Evolutionary conservation across 2,113 vertebrate genomes (phyloP), one percentile per base, ranked within the genome.

Genomic region (Petrocephalus zakoni): DNA sequence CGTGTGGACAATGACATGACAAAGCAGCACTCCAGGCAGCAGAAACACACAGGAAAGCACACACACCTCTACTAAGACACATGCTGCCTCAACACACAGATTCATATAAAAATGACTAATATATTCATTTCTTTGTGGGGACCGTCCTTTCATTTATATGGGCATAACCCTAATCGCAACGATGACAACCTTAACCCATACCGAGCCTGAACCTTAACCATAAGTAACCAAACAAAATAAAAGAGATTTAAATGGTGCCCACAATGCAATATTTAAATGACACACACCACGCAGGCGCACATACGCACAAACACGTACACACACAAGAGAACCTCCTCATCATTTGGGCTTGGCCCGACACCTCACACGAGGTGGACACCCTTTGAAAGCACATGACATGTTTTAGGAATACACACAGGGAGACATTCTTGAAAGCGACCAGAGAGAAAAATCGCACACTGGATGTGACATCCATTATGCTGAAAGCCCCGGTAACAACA

Each of bases 401-500:
- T 56, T 68, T 68, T 47, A 68, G 3, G 22, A 72, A 25, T 1
- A 72, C 49, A 87, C 49, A 5, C 58, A 13, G 42, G 61, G 22
- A 47, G 68, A 47, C 9, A 49, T 29, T n/a, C 46, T 68, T 72
- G 86, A 87, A 68, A 87, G 86, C 86, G n/a, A n/a, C 58, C 49
- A 61, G 86, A 51, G 15, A 25, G 55, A 21, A 87, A 72, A 49
- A 49, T 25, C n/a, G 22, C n/a, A 4, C 61, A 4, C 6, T 19
- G 55, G 49, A 72, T 72, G 56, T 47, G 86, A 64, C 86, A 87
- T 68, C 46, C 86, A 68, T 87, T 68, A 72, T 11, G 1, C 37
- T 87, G 37, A 68, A 68, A 72, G 58, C 10, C 86, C 61, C 46
- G 0, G 5, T 25, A n/a, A 46, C 46, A 25, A 42, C n/a, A 42